Base-by-base conservation (phyloP, 2,113 vertebrate genomes). In the Sigmodon hispidus region DNA sequence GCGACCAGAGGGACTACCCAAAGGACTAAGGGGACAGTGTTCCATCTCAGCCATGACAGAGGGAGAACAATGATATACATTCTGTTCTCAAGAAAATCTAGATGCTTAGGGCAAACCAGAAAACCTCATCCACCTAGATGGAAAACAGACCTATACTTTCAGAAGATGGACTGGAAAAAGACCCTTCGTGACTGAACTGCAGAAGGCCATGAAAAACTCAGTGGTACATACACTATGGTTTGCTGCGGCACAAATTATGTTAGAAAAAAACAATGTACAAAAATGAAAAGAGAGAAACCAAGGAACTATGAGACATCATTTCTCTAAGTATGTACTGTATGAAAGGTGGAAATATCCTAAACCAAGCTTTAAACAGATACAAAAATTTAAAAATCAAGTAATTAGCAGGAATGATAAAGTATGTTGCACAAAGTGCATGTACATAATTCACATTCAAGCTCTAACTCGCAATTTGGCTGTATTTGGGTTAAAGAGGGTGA, bases 71-170 rank as follows among this genome's bases (percentile, higher is more conserved):
- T 48, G 76, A 76, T 80, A 79, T 40, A 69, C 50, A 50, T 29
- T 86, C 52, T 77, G 36, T 59, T 87, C 65, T 88, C 76, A 91
- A 92, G 92, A 90, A 59, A 77, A 90, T 65, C 21, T 69, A 77
- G 84, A 48, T 85, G 34, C 24, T 11, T 63, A 19, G 16, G 29
- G 89, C 76, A 90, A 87, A 2, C 3, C 61, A 65, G 69, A 80
- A 87, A 75, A 36, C 34, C 43, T 55, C 73, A 69, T 69, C 31
- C 87, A 69, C 63, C 73, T 50, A 84, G 34, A 80, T 52, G 40
- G 80, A 87, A 63, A 31, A 87, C 7, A 70, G 13, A 34, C 45
- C 17, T 70, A 3, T 40, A 77, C 55, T 87, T 50, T 19, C 45
- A 85, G 0, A 65, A 7, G 19, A 57, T 24, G 10, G 22, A 61